A percentile compares a stretch with the other conserved stretches of the same genome.
phyloP scores from a whole-genome alignment of 2,113 vertebrate genomes.

The Osmerus eperlanus region DNA sequence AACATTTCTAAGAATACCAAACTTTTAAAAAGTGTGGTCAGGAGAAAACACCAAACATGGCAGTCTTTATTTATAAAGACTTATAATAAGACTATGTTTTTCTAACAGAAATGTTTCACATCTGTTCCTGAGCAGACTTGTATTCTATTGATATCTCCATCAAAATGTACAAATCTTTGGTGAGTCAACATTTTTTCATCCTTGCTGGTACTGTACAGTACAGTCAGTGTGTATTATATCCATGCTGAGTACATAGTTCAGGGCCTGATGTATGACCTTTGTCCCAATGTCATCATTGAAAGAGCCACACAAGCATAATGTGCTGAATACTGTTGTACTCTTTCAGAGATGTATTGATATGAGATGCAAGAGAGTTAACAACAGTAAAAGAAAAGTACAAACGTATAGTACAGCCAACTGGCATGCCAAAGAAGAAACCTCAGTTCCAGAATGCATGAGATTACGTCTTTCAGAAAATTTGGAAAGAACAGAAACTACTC shows the following conservation, averaged over 20 bases:
- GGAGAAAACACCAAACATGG: neutral
- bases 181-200: neutral
- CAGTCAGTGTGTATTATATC: neutral
- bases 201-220: neutral
- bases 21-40: neutral
- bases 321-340: no score
- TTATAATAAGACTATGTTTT: no score
- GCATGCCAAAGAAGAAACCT: no score
- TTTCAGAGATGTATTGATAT: no score
- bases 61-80: no score
- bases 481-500: no score
- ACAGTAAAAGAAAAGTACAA: conserved; percentile 22
- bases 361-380: conserved; percentile 13
- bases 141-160: conserved; percentile 7
- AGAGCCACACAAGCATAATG: conserved; percentile 3
- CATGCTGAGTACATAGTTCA: conserved; percentile 30
- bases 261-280: conserved; percentile 39
- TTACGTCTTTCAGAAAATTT: no score
- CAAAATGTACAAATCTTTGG: neutral
- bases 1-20: conserved; percentile 33
- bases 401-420: no score
- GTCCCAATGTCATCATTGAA: conserved; percentile 21
- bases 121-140: neutral
- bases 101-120: no score
- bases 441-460: no score